phyloP scores from a whole-genome alignment of 1,140 invertebrate genomes.

The Drosophila oshimai region DNA sequence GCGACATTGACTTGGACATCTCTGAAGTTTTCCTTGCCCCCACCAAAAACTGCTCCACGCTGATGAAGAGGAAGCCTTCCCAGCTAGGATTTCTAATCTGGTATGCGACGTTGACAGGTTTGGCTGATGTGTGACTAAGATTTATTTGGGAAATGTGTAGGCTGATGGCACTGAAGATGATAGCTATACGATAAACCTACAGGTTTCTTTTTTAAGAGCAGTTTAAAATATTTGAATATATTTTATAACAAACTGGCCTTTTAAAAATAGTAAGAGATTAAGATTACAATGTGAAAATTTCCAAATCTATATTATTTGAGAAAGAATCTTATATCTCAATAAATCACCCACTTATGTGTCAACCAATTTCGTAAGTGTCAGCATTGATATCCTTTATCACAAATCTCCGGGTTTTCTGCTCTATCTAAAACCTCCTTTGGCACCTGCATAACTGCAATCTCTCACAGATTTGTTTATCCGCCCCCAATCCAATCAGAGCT shows the following conservation, averaged over 20 bases:
- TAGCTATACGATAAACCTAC: not conserved
- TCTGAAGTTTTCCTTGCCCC: not conserved
- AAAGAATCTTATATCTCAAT: not conserved
- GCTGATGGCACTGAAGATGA: constrained; percentile 19
- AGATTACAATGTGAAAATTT: too few species aligned
- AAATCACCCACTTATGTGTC: not conserved
- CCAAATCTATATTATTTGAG: not conserved
- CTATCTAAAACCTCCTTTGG: not conserved
- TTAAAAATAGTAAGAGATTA: too few species aligned
- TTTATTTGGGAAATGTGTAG: constrained; percentile 61
- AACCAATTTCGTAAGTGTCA: not conserved
- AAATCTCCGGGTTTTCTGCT: constrained; percentile 1
- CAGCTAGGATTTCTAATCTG: constrained; percentile 48
- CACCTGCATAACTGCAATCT: constrained; percentile 14
- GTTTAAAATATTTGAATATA: too few species aligned
- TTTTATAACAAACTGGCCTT: too few species aligned
- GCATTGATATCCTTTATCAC: not conserved
- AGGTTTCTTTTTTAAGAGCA: not conserved
- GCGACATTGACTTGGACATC: constrained; percentile 51
- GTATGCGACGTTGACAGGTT: constrained; percentile 56
- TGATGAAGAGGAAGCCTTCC: constrained; percentile 27
- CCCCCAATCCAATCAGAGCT: constrained; percentile 31
- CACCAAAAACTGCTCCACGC: not conserved
- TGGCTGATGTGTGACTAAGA: constrained; percentile 50
- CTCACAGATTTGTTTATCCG: constrained; percentile 13